phyloP scores from a whole-genome alignment of 2,888 invertebrate species.

The Platycheirus albimanus region DNA sequence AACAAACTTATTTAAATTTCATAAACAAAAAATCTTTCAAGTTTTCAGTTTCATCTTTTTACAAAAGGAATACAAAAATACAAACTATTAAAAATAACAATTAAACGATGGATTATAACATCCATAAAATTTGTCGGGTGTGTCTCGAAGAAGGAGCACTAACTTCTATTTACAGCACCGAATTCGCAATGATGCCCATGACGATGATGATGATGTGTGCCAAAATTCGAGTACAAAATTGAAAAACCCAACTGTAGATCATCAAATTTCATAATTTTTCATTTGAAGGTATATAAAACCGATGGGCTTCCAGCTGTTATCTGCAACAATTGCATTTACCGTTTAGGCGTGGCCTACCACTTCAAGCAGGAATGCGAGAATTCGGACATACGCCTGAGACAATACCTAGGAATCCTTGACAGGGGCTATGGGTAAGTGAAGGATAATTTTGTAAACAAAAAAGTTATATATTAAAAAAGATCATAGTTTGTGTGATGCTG shows the following conservation, averaged over 20 bases:
- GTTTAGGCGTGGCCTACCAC: slow-evolving; percentile 86
- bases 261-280: too few species aligned
- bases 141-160: slow-evolving; percentile 85
- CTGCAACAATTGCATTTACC: slow-evolving; percentile 86
- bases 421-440: slow-evolving; percentile 77
- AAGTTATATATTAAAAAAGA: background rate
- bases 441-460: background rate
- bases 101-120: slow-evolving; percentile 81
- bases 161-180: slow-evolving; percentile 85
- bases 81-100: background rate
- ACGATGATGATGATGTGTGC: slow-evolving; percentile 86
- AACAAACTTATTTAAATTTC: too few species aligned
- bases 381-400: slow-evolving; percentile 84
- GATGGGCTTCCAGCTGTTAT: slow-evolving; percentile 86
- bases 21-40: too few species aligned
- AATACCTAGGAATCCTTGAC: slow-evolving; percentile 84
- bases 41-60: too few species aligned
- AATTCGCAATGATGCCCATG: slow-evolving; percentile 85
- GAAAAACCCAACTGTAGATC: background rate
- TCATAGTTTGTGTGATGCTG: slow-evolving; percentile 83
- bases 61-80: background rate
- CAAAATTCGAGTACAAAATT: slow-evolving; percentile 83
- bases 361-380: slow-evolving; percentile 86
- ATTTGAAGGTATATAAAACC: slow-evolving; percentile 83
- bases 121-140: slow-evolving; percentile 85